Evolutionary conservation across 2,113 vertebrate genomes (phyloP), one percentile per base, ranked within the genome.

Genomic region (Orycteropus afer): DNA sequence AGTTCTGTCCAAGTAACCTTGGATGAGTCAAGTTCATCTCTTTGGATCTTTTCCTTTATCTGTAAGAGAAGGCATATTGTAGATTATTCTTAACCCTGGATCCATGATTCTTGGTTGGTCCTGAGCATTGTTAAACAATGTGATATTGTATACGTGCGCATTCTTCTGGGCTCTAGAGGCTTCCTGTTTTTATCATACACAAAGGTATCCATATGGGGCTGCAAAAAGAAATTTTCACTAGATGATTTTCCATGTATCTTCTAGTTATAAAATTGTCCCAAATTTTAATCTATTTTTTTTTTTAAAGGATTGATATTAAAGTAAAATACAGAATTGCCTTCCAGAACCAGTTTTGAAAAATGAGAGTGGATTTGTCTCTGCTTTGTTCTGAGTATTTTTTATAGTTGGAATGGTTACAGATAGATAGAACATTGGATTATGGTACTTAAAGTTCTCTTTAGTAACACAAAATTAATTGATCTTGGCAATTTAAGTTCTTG

Each of bases 301-400:
- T n/a, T n/a, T n/a, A n/a, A n/a, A n/a, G 85, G 11, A 23, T 93
- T 92, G 14, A 51, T 84, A n/a, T 3, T 88, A 42, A 88, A 77
- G 42, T 87, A 80, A 89, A 83, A 42, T 87, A 47, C 55, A 40
- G 69, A 53, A 76, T 92, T 85, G 37, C 32, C 32, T 91, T 91
- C 34, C 27, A 86, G 69, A 95, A 86, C 37, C 78, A 83, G 0
- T 92, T 93, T 93, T 88, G 93, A 96, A 85, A 97, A 69, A 61
- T 86, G 32, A 59, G 95, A 93, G 22, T 71, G 40, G 8, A 71
- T n/a, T n/a, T n/a, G n/a, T 91, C 32, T 87, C 5, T 81, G 57
- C 53, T 91, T 89, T 93, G 82, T 86, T 89, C 23, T 65, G 57
- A 74, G 82, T n/a, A 59, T 89, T 88, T 88, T 91, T 95, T 92